phyloP scores from a whole-genome alignment of 2,113 vertebrate species.

The Aepyceros melampus region DNA sequence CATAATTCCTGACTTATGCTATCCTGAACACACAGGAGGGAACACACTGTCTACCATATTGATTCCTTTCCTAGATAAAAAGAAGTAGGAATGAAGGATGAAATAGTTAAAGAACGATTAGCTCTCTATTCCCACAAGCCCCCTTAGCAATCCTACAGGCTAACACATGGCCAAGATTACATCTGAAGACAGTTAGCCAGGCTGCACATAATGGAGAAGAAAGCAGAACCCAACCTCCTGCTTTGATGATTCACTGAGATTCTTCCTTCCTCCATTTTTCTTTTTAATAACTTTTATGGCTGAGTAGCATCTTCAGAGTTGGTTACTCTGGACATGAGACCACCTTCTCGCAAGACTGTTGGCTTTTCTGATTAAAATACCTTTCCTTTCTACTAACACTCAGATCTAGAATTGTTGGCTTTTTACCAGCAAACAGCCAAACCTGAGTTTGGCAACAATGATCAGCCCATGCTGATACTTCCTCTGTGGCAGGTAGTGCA shows the following conservation, averaged over 20 bases:
- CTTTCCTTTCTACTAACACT: background rate
- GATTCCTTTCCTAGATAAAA: background rate
- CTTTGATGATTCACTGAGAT: background rate
- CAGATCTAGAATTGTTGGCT: background rate
- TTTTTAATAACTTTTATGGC: background rate
- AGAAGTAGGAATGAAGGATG: background rate
- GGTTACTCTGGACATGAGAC: background rate
- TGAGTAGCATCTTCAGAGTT: background rate
- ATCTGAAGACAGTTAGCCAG: background rate
- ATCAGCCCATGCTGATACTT: rapidly evolving
- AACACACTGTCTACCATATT: background rate
- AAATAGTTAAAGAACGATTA: background rate
- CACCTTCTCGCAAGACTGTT: background rate
- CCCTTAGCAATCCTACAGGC: background rate
- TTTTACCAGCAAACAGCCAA: background rate
- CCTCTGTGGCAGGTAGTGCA: background rate
- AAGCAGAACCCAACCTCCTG: background rate
- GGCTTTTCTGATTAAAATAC: background rate
- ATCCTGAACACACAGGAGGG: background rate
- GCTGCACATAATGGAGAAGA: background rate
- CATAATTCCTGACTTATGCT: background rate
- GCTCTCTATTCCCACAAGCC: background rate
- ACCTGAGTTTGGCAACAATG: background rate
- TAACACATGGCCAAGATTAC: background rate
- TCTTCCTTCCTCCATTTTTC: background rate